Evolutionary conservation across 2,888 invertebrate species (phyloP).

Genomic region (Ophion obscuratus): DNA sequence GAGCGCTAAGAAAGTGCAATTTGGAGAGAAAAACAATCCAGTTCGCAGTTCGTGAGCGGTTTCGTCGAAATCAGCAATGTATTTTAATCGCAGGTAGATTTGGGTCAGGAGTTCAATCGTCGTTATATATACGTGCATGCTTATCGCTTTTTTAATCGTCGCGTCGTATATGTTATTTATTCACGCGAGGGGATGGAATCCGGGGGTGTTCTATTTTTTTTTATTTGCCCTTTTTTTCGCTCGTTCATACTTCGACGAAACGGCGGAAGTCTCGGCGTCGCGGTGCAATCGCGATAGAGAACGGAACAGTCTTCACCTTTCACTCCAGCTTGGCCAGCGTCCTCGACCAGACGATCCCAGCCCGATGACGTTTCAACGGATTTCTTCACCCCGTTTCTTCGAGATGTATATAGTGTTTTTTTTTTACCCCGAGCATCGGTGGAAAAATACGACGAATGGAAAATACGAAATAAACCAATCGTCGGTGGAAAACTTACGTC

Average conservation of each 20-base stretch:
- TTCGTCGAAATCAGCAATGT: background rate
- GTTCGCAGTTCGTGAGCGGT: background rate
- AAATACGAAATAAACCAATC: background rate
- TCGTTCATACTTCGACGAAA: background rate
- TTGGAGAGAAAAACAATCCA: background rate
- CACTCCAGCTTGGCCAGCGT: constrained; percentile 79
- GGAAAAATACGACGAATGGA: background rate
- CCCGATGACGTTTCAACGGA: constrained; percentile 75
- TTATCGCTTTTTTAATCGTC: constrained; percentile 26
- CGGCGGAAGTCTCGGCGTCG: constrained; percentile 48
- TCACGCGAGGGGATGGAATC: constrained; percentile 5
- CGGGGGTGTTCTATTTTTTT: constrained; percentile 18
- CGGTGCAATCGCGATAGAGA: constrained; percentile 78
- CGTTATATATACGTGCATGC: constrained; percentile 21
- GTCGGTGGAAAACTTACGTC: constrained; percentile 75
- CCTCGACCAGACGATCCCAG: constrained; percentile 80
- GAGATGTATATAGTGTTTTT: background rate
- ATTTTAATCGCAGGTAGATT: constrained; percentile 31
- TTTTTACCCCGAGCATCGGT: background rate
- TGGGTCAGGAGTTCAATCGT: constrained; percentile 60
- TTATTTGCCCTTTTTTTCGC: background rate
- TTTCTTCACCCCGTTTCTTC: constrained; percentile 70
- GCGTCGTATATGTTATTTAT: constrained; percentile 66
- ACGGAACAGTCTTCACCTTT: constrained; percentile 80
- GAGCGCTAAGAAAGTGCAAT: too few relatives aligned